Base-by-base conservation (phyloP, 2,888 invertebrate species). In the Phortica magna region DNA sequence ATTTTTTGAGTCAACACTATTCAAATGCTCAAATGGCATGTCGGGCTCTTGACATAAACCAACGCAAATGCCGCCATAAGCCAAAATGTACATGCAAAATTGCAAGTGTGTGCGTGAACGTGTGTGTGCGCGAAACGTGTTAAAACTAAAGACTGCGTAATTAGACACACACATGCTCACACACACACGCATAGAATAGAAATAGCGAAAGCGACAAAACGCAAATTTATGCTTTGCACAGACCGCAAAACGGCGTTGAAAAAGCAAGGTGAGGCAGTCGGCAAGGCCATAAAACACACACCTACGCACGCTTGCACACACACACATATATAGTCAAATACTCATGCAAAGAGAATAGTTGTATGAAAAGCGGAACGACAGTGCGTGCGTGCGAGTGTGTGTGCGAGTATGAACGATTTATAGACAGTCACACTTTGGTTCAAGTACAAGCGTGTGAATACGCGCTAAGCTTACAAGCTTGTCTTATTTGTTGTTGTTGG, bases 141-240 rank as follows among this genome's bases (percentile, higher is more conserved):
- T 7, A 83, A 80, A 81, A 83, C 88, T 85, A 85, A 85, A 87
- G 85, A 88, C 86, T 88, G 87, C 81, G 88, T 85, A 85, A 85
- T 85, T 85, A 87, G 87, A 78, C 78, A 78, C 76, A 79, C 77
- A 78, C 55, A 75, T 64, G 41, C 61, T 77, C 48, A 78, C 57
- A 73, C 57, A 41, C 57, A 72, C 43, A 61, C 19, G 67, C 68
- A 61, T 41, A 76, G 42, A 74, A 41, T 59, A 74, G 59, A 77
- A 9, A 61, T n/a, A 61, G 61, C 19, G 41, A 77, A 43, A 73
- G 61, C 7, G 31, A 67, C 53, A 61, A 31, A 39, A 42, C 14
- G 53, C 65, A 76, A 87, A 85, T 85, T 85, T 87, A 85, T 85
- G 88, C 87, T 83, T 87, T 85, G 75, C 81, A 81, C 39, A 78